Base-by-base conservation (phyloP, 2,113 vertebrate genomes). In the Labeo rohita region DNA sequence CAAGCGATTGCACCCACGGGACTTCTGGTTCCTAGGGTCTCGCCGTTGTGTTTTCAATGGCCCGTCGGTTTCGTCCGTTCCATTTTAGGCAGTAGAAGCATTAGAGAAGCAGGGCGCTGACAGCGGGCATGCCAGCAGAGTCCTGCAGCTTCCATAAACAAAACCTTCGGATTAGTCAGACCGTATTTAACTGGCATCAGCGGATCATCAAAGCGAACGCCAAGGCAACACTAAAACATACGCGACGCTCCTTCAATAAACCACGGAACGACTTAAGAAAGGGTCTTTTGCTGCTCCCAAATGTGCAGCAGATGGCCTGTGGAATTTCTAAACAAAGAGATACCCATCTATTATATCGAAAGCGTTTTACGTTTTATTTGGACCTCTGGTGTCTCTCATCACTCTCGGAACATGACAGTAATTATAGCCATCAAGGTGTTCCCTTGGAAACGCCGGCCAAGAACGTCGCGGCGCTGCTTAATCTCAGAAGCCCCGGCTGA, bases 331-430 rank as follows among this genome's bases (percentile, higher is more conserved):
- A 99, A 98, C 97, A 98, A 95, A 94, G 95, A 94, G 93, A 93
- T 93, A 91, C 95, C 95, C 96, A 98, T 98, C 96, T 97, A 97
- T 98, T 96, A 96, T 96, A 97, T 97, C 96, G 97, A 97, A 98
- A 97, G 95, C 93, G 94, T 96, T 99, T 97, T 95, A 95, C 96
- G 96, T 97, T 98, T 98, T 98, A 97, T 98, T 98, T 96, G 96
- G 96, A 95, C 93, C 96, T 95, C 96, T 98, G 97, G 96, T 95
- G 94, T 97, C 95, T 96, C 96, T 97, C 95, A 93, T 95, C 95
- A 95, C 95, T 97, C 95, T 95, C 91, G 94, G 93, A 96, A 96
- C 95, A 96, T 96, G 96, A 97, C 96, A 97, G 96, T 97, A 98
- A 99, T 98, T 98, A 97, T 92, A 97, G 96, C 95, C 96, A 97